A percentile compares a stretch with the other conserved stretches of the same genome.
Evolutionary conservation across 1,140 invertebrate genomes (phyloP).

Genomic region (Ephestia elutella): DNA sequence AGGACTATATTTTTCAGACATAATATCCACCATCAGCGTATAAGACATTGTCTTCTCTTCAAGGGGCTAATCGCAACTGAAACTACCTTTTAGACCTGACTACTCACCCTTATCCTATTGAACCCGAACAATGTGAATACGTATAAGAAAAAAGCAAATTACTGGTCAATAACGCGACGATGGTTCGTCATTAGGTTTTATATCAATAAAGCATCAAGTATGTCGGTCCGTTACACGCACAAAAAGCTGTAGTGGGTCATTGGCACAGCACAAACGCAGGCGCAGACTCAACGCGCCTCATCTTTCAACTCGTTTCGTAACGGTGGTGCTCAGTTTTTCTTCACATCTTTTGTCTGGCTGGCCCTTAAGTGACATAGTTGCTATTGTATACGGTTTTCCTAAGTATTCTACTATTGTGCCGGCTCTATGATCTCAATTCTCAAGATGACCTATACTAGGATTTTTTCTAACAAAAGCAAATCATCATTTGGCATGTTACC

Average conservation of each 20-base stretch:
- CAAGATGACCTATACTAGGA: neutral
- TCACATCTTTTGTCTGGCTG: neutral
- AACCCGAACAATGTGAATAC: neutral
- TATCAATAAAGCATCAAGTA: constrained; percentile 66
- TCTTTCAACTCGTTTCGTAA: constrained; percentile 10
- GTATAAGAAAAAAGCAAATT: neutral
- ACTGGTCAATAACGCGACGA: constrained; percentile 10
- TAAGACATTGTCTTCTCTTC: too few species aligned
- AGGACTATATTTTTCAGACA: too few species aligned
- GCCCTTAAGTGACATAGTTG: neutral
- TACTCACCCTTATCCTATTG: neutral
- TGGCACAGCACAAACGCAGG: constrained; percentile 37
- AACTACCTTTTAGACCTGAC: too few species aligned
- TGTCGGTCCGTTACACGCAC: constrained; percentile 61
- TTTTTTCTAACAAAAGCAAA: neutral
- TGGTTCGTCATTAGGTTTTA: constrained; percentile 34
- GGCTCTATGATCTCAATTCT: neutral
- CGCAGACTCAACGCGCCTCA: constrained; percentile 11
- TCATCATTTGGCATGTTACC: too few species aligned
- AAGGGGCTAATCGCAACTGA: too few species aligned
- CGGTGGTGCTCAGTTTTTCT: constrained; percentile 4
- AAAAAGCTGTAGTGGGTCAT: constrained; percentile 69
- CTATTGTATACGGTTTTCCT: neutral
- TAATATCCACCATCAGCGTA: too few species aligned
- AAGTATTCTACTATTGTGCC: neutral